A percentile compares a stretch with the other conserved stretches of the same genome.
phyloP scores from a whole-genome alignment of 2,888 invertebrate species.

The Penaeus monodon region DNA sequence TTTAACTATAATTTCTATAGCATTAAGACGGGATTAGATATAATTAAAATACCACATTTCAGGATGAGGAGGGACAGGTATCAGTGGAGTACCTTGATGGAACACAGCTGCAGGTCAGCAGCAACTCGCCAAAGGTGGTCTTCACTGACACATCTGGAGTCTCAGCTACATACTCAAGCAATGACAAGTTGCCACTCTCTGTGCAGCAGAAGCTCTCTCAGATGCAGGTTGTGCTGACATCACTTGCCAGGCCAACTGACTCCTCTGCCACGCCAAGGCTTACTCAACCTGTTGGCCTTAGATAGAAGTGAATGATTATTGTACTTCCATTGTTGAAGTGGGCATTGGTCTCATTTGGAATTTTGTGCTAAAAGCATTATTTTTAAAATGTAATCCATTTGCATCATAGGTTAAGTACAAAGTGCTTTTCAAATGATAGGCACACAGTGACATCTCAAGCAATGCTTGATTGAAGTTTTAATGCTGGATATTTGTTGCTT shows the following conservation, averaged over 20 bases:
- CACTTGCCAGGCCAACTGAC: slow-evolving; percentile 16
- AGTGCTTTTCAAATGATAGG: too few species aligned
- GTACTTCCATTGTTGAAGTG: background rate
- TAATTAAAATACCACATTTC: background rate
- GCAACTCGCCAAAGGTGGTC: slow-evolving; percentile 41
- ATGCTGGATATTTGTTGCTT: too few species aligned
- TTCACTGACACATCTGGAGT: slow-evolving; percentile 27
- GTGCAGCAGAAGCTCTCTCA: slow-evolving; percentile 36
- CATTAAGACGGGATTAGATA: background rate
- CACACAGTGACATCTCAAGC: too few species aligned
- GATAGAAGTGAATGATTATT: slow-evolving; percentile 1
- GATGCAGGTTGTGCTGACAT: slow-evolving; percentile 27
- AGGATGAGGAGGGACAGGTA: slow-evolving; percentile 31
- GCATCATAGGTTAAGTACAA: too few species aligned
- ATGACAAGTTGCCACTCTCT: slow-evolving; percentile 24
- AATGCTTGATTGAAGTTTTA: too few species aligned
- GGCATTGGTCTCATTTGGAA: background rate
- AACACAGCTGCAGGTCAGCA: slow-evolving; percentile 35
- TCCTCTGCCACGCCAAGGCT: background rate
- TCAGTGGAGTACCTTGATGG: slow-evolving; percentile 50
- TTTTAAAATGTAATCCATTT: background rate
- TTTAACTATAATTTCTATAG: too few species aligned
- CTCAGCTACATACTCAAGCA: slow-evolving; percentile 19
- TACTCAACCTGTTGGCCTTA: slow-evolving; percentile 4
- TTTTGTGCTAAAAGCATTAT: background rate